phyloP scores from a whole-genome alignment of 2,797 vertebrate species.

The Microcaecilia unicolor region DNA sequence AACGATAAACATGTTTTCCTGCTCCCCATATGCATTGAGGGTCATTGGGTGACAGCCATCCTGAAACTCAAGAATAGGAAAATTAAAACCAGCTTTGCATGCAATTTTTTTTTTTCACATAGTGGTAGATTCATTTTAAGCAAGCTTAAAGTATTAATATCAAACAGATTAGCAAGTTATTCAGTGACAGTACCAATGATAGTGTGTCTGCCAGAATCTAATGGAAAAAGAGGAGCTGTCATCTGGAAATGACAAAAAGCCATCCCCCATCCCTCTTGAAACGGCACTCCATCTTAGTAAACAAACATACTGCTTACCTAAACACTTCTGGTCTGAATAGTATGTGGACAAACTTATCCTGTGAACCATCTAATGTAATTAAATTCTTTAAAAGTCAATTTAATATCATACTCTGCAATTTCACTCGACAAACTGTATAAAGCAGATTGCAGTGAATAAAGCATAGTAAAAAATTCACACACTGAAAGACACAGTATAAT shows the following conservation, averaged over 20 bases:
- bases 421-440: too few relatives aligned
- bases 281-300: slow-evolving; percentile 42
- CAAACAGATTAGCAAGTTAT: slow-evolving; percentile 43
- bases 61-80: too few relatives aligned
- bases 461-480: too few relatives aligned
- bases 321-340: slow-evolving; percentile 36
- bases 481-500: too few relatives aligned
- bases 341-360: slow-evolving; percentile 24
- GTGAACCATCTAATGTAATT: slow-evolving; percentile 23
- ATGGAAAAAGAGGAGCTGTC: slow-evolving; percentile 52
- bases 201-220: slow-evolving; percentile 39
- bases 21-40: too few relatives aligned
- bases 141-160: slow-evolving; percentile 42
- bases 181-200: slow-evolving; percentile 43
- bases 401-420: too few relatives aligned
- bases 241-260: slow-evolving; percentile 57
- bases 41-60: too few relatives aligned
- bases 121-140: slow-evolving; percentile 20
- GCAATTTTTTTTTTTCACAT: too few relatives aligned
- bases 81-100: too few relatives aligned
- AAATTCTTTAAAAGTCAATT: too few relatives aligned
- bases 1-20: too few relatives aligned
- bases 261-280: slow-evolving; percentile 47
- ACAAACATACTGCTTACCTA: slow-evolving; percentile 35
- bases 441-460: too few relatives aligned